phyloP scores from a whole-genome alignment of 2,113 vertebrate genomes.

The Herpetotheres cachinnans region DNA sequence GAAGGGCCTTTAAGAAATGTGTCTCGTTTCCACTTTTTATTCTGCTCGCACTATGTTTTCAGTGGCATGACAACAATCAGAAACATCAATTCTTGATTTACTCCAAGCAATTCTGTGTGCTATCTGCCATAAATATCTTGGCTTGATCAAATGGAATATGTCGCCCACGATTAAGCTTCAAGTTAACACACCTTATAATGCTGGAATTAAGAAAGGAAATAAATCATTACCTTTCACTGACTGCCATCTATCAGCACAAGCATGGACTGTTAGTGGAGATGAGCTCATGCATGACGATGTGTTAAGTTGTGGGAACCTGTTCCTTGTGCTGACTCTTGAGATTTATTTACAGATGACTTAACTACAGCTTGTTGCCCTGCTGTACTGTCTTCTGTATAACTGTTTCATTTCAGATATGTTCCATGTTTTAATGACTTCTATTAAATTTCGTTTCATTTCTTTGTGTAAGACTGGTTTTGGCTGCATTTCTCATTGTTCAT shows the following conservation, averaged over 20 bases:
- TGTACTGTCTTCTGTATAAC: not conserved
- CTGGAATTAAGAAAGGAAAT: not conserved
- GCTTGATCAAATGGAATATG: not conserved
- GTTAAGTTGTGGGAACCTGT: not conserved
- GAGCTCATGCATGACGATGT: not conserved
- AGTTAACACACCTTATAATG: not conserved
- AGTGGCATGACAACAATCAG: not conserved
- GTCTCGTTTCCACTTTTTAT: not conserved
- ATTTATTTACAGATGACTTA: not conserved
- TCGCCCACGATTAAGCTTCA: not conserved
- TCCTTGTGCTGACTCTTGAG: not conserved
- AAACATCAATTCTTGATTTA: not conserved
- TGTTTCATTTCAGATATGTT: not conserved
- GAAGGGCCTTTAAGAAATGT: not conserved
- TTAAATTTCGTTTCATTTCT: not conserved
- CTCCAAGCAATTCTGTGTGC: not conserved
- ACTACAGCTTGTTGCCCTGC: not conserved
- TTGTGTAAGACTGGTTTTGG: not conserved
- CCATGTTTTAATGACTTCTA: not conserved
- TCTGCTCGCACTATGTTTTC: accelerated
- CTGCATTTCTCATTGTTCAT: not conserved
- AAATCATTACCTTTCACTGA: not conserved
- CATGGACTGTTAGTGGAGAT: not conserved
- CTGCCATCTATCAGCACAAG: not conserved
- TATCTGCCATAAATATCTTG: not conserved